These are phyloP conservation scores for Philonicus albiceps DNA, from an alignment of 2,888 invertebrate genomes.

Conservation along the genomic window DNA sequence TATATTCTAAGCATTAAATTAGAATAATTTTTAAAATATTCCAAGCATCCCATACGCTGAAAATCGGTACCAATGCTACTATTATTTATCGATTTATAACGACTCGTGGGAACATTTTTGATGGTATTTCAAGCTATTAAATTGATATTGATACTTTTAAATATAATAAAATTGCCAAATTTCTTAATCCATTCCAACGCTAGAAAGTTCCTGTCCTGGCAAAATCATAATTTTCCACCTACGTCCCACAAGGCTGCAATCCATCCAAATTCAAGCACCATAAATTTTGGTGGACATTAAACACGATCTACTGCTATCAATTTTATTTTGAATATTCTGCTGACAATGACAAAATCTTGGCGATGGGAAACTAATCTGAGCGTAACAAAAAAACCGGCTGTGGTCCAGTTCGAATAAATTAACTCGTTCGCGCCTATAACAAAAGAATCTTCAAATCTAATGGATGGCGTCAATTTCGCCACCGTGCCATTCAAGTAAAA, in stretches of 20 bases:
- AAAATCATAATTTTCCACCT: background rate
- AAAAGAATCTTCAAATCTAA: background rate
- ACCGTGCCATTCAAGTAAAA: background rate
- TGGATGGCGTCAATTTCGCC: slow-evolving; percentile 3
- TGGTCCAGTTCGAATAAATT: background rate
- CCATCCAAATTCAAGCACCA: background rate
- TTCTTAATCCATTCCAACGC: background rate
- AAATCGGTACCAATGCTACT: background rate
- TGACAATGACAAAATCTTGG: background rate
- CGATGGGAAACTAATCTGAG: background rate
- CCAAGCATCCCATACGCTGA: background rate
- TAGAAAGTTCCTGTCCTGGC: background rate
- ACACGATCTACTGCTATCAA: background rate
- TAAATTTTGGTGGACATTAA: background rate
- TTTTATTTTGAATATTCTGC: background rate
- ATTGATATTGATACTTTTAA: background rate
- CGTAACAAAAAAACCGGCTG: background rate
- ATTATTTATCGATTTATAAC: background rate
- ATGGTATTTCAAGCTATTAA: background rate
- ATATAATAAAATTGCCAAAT: background rate
- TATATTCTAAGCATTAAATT: background rate
- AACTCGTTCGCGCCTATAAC: background rate
- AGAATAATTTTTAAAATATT: background rate
- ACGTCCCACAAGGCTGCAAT: background rate
- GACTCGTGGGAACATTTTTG: background rate